These are phyloP conservation scores for Sternarchorhynchus goeldii DNA, from an alignment of 2,797 vertebrate genomes.

Conservation along the genomic window DNA sequence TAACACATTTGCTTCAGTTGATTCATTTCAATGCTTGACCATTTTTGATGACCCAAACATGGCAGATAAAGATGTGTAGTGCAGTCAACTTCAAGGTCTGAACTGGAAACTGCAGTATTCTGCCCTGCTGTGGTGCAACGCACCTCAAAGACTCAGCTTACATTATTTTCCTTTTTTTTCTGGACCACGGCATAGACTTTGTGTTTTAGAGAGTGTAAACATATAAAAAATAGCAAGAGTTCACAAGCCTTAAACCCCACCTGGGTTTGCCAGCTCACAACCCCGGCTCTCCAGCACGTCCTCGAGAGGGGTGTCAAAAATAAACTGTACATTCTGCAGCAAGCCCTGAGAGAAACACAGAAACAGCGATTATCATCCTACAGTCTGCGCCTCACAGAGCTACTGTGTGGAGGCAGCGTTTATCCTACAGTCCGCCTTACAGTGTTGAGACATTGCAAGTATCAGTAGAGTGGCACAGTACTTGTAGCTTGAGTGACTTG, in stretches of 20 bases:
- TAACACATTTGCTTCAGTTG: not conserved
- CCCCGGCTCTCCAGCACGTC: conserved; percentile 79
- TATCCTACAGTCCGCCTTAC: not conserved
- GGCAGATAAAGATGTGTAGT: not conserved
- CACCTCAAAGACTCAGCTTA: not conserved
- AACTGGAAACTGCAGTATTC: conserved; percentile 6
- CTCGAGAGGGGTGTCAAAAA: conserved; percentile 79
- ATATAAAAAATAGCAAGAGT: conserved; percentile 25
- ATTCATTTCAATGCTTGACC: conserved; percentile 14
- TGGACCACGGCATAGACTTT: conserved; percentile 10
- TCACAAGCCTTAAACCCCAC: conserved; percentile 64
- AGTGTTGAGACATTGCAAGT: too few species aligned
- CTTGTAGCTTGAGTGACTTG: not conserved
- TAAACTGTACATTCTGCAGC: conserved; percentile 79
- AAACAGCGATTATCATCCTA: not conserved
- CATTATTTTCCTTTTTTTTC: not conserved
- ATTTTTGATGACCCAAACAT: conserved; percentile 21
- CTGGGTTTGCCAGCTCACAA: conserved; percentile 77
- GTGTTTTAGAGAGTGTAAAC: conserved; percentile 12
- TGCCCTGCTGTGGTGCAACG: not conserved
- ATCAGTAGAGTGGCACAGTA: not conserved
- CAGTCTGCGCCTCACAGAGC: not conserved
- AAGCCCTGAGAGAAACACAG: conserved; percentile 73
- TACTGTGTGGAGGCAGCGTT: not conserved
- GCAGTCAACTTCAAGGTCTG: not conserved